Conservation (phyloP, 2,113 vertebrate species). For the Alaudala cheleensis region DNA sequence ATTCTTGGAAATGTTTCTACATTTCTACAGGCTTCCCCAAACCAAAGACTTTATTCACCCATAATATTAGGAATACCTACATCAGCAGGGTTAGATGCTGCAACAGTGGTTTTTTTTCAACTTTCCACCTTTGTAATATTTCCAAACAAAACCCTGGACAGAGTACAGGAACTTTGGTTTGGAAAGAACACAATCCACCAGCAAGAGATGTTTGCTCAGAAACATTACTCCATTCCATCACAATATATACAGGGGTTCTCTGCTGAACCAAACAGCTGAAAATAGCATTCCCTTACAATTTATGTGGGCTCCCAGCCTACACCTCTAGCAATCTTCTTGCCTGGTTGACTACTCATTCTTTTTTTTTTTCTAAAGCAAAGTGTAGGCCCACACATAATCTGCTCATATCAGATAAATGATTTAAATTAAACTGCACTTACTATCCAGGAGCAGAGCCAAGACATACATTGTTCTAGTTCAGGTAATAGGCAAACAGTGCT, state of each 20-base stretch:
- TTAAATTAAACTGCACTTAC: neutral
- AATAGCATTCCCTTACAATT: slow-evolving; percentile 1
- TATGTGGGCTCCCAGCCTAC: neutral
- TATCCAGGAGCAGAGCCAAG: slow-evolving; percentile 4
- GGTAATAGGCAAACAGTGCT: neutral
- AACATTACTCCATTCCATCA: neutral
- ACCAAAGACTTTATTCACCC: neutral
- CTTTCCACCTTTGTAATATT: neutral
- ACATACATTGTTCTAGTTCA: neutral
- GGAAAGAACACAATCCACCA: neutral
- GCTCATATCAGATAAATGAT: neutral
- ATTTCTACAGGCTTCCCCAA: neutral
- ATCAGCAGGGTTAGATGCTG: neutral
- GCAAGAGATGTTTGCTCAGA: neutral
- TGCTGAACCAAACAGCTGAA: neutral
- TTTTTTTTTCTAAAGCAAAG: neutral
- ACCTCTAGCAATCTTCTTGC: neutral
- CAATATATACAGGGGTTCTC: neutral
- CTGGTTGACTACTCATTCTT: neutral
- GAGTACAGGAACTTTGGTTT: neutral
- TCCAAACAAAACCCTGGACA: neutral
- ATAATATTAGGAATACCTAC: neutral
- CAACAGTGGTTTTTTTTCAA: neutral
- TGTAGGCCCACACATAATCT: neutral
- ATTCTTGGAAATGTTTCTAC: neutral